Percentiles rank a stretch among this genome's conserved stretches.
Conservation (phyloP, 2,888 invertebrate genomes). For the Panopea generosa region DNA sequence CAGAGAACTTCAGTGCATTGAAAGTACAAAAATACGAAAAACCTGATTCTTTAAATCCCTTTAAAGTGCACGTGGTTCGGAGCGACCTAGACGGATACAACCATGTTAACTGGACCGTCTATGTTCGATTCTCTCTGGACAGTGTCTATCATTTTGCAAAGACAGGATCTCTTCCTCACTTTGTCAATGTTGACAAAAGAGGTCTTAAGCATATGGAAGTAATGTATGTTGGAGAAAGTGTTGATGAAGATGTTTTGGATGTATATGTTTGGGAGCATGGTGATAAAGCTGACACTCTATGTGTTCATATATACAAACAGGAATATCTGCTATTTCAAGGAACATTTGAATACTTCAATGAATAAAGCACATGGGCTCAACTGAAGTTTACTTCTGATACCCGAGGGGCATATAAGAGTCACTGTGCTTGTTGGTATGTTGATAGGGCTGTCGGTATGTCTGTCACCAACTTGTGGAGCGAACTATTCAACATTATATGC, state of each 20-base stretch:
- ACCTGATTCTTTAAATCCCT: slow-evolving; percentile 61
- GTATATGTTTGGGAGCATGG: slow-evolving; percentile 73
- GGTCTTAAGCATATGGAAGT: slow-evolving; percentile 73
- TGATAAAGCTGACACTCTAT: slow-evolving; percentile 21
- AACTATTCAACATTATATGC: too few species aligned
- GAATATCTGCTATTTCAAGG: slow-evolving; percentile 61
- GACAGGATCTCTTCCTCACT: slow-evolving; percentile 41
- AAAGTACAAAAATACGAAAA: slow-evolving; percentile 56
- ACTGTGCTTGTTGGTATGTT: too few species aligned
- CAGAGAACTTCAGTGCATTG: slow-evolving; percentile 56
- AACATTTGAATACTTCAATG: slow-evolving; percentile 46
- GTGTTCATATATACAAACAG: slow-evolving; percentile 61
- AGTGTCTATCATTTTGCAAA: slow-evolving; percentile 65
- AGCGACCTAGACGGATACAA: slow-evolving; percentile 73
- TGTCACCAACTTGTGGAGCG: too few species aligned
- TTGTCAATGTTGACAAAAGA: slow-evolving; percentile 61
- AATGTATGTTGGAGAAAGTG: slow-evolving; percentile 76
- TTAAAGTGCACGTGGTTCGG: slow-evolving; percentile 64
- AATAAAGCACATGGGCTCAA: too few species aligned
- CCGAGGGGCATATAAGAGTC: too few species aligned
- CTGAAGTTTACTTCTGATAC: too few species aligned
- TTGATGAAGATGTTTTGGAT: slow-evolving; percentile 73
- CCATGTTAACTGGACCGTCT: slow-evolving; percentile 74
- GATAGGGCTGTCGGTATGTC: too few species aligned
- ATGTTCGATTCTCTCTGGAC: slow-evolving; percentile 70